Base-by-base conservation (phyloP, 2,888 invertebrate species). In the Drosophila lutescens region DNA sequence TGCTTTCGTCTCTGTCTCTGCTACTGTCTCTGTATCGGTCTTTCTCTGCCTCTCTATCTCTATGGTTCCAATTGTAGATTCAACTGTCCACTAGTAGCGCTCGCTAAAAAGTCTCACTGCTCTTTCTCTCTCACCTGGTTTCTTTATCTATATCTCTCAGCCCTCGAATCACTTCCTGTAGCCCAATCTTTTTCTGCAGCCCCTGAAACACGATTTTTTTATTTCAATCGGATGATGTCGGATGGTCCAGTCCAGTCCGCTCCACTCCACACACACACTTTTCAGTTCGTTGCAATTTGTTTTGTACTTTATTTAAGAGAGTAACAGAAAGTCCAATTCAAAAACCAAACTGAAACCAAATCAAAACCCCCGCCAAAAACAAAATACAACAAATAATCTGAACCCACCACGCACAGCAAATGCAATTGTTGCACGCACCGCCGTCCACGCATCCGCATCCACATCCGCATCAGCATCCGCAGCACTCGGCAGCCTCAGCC, bases 361-460 rank as follows among this genome's bases (percentile, higher is more conserved):
- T 63, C 46, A 58, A 46, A 70, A 59, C 43, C 51, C 55, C 49
- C 62, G 49, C 44, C 71, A 71, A 66, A 55, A 70, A 65, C 53
- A 54, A 65, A 69, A 44, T 63, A 70, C 60, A 47, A 73, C 54
- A 53, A 83, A 88, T 90, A 90, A 88, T 89, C 88, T 88, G 79
- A 83, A 80, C 89, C 88, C 84, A 83, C 80, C 79, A 85, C 79
- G 88, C 86, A 91, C 90, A 91, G 91, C 91, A 91, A 91, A 91
- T 91, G 91, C 92, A 91, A 91, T 88, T 91, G 89, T 89, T 91
- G 84, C 91, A 91, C 86, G 90, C 91, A 81, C 83, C 90, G 79
- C 91, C 91, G 80, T 80, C 90, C 67, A 89, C 86, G 73, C 90
- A 90, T 77, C 89, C 90, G 74, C 90, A 90, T 77, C 55, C 65